phyloP scores from a whole-genome alignment of 2,113 vertebrate species.

The Nanorana parkeri region DNA sequence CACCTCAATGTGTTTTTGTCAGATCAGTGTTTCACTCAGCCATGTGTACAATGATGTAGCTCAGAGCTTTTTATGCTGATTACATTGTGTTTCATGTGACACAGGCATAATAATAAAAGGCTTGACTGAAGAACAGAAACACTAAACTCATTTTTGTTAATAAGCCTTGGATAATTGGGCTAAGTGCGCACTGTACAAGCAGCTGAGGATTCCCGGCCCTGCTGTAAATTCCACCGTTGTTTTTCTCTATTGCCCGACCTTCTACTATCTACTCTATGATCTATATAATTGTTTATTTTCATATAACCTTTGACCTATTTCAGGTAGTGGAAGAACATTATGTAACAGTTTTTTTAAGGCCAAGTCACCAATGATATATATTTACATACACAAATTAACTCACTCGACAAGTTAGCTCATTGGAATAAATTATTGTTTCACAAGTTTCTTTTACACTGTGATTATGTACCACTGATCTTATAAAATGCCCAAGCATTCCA shows the following conservation, averaged over 20 bases:
- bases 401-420: no score
- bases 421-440: no score
- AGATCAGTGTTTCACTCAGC: background rate
- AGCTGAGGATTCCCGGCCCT: background rate
- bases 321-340: background rate
- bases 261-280: background rate
- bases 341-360: background rate
- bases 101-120: background rate
- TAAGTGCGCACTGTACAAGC: background rate
- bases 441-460: no score
- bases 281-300: constrained; percentile 28
- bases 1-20: background rate
- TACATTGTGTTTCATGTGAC: background rate
- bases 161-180: background rate
- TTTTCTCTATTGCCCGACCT: constrained; percentile 1
- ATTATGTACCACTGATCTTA: no score
- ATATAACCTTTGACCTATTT: background rate
- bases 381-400: no score
- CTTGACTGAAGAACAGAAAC: background rate
- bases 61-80: background rate
- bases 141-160: background rate
- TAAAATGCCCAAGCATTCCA: no score
- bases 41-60: background rate
- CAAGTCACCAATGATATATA: background rate
- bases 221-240: background rate